Base-by-base conservation (phyloP, 2,888 invertebrate species). In the Drosophila peninsularis region DNA sequence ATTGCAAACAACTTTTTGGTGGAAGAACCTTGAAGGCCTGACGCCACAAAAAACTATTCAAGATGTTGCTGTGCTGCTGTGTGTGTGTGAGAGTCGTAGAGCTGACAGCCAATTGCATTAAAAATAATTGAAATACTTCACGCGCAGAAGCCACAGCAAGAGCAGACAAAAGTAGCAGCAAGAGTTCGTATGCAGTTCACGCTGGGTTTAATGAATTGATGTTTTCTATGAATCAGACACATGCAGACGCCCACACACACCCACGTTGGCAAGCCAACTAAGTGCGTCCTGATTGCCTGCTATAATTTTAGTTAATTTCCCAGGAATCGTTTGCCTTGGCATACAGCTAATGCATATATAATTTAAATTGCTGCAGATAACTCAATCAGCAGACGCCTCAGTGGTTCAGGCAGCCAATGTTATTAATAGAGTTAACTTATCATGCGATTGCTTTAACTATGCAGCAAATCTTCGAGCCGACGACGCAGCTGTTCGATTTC, bases 111-210 rank as follows among this genome's bases (percentile, higher is more conserved):
- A 78, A 71, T 74, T 74, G 76, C 75, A 78, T 74, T 65, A 49
- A 44, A 82, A 74, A 72, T 82, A 76, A 80, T 80, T 82, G 63
- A 71, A 82, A 82, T 70, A 75, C 56, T 70, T 75, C 49, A 78
- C 78, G 80, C 67, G 74, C 80, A 62, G 80, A 71, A 78, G 77
- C 80, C 77, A 42, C 71, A 71, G 60, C 24, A 72, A 58, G 58
- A 42, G 55, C 75, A 50, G 50, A 39, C 68, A 56, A 34, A 34
- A 78, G 9, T 36, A 21, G 11, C 32, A 13, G 7, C 19, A 17
- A 19, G 27, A 19, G 27, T 34, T 37, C 11, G 37, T n/a, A n/a
- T 42, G 32, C 27, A 55, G 21, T 32, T 27, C 30, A 30, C 30
- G 65, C 44, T 32, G 71, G 3, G 56, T 11, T 11, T 36, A 55